These are phyloP conservation scores for Pelvicachromis taeniatus DNA, from an alignment of 2,113 vertebrate species.

Conservation along the genomic window DNA sequence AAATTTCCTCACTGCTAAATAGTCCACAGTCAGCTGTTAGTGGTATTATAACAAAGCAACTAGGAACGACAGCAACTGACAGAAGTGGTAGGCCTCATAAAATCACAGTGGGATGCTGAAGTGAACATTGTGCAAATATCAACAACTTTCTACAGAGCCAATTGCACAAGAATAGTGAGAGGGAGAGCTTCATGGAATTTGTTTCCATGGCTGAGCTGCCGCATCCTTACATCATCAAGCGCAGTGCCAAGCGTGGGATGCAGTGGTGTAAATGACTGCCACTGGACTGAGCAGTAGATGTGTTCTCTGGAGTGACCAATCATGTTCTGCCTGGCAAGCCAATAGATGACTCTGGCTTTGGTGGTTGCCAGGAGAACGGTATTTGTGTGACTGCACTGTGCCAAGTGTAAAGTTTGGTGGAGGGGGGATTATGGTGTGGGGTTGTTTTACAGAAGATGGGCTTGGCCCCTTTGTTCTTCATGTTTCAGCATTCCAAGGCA, in stretches of 20 bases:
- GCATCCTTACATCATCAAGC: background rate
- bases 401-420: background rate
- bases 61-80: background rate
- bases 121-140: background rate
- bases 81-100: background rate
- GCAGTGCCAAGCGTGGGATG: background rate
- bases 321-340: background rate
- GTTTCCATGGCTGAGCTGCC: background rate
- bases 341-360: background rate
- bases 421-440: background rate
- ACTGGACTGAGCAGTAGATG: background rate
- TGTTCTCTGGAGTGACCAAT: background rate
- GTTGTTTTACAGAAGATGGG: background rate
- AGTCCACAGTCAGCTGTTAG: background rate
- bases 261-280: background rate
- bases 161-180: no score
- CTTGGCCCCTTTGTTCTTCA: rapidly evolving
- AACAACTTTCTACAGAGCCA: background rate
- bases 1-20: background rate
- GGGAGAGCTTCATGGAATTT: background rate
- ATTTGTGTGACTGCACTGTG: background rate
- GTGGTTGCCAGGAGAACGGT: background rate
- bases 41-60: background rate
- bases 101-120: background rate
- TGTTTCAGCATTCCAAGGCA: background rate